Conservation (phyloP, 2,888 invertebrate genomes). For the Eucera pruinosa region DNA sequence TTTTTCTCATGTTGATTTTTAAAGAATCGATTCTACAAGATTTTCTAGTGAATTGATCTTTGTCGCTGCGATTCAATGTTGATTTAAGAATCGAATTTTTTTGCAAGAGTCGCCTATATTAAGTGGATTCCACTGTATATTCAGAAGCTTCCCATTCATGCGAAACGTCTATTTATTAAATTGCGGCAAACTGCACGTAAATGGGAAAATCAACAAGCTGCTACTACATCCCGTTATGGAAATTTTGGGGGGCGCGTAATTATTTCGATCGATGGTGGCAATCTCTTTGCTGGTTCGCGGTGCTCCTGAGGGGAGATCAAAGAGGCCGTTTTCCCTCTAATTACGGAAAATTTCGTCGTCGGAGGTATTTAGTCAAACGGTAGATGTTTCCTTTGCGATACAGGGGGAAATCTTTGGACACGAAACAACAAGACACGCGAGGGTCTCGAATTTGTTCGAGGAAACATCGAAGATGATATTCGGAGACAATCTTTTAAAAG, state of each 20-base stretch:
- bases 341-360: slow-evolving; percentile 61
- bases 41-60: too few species aligned
- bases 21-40: too few species aligned
- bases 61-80: too few species aligned
- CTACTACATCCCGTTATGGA: slow-evolving; percentile 32
- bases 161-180: neutral
- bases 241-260: slow-evolving; percentile 43
- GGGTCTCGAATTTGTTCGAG: slow-evolving; percentile 9
- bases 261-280: slow-evolving; percentile 53
- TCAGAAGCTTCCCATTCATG: neutral
- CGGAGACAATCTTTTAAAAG: neutral
- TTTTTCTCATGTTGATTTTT: too few species aligned
- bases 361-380: slow-evolving; percentile 46
- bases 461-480: slow-evolving; percentile 5
- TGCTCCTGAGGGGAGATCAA: slow-evolving; percentile 56
- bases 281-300: slow-evolving; percentile 46
- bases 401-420: slow-evolving; percentile 23
- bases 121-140: too few species aligned
- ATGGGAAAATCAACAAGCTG: slow-evolving; percentile 18
- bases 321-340: slow-evolving; percentile 57
- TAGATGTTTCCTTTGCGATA: slow-evolving; percentile 37
- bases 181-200: slow-evolving; percentile 20
- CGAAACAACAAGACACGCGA: neutral
- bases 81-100: too few species aligned
- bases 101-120: too few species aligned